Conservation (phyloP, 2,888 invertebrate genomes). For the Pachymerium ferrugineum region DNA sequence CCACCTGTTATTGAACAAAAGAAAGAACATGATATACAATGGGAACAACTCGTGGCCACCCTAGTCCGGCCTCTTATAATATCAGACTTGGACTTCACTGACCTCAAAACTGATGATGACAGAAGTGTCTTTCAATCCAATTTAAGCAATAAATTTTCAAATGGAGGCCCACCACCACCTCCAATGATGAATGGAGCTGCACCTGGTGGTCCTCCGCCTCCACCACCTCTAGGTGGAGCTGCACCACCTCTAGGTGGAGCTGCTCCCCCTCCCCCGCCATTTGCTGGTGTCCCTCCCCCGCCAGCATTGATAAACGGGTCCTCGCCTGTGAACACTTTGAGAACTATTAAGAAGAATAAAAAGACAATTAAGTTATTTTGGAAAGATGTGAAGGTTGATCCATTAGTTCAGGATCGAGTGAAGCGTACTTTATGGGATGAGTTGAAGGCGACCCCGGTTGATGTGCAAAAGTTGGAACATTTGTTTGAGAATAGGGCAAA, state of each 20-base stretch:
- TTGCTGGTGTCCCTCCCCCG: constrained; percentile 48
- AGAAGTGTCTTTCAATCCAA: constrained; percentile 60
- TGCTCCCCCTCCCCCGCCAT: constrained; percentile 38
- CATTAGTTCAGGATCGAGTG: constrained; percentile 40
- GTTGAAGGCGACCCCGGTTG: constrained; percentile 73
- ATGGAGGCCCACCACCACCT: constrained; percentile 49
- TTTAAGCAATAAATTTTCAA: constrained; percentile 56
- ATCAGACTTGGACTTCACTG: constrained; percentile 95
- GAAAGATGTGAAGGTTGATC: constrained; percentile 64
- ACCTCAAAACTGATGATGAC: constrained; percentile 82
- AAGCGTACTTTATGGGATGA: constrained; percentile 76
- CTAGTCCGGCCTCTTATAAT: constrained; percentile 67
- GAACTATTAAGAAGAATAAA: constrained; percentile 58
- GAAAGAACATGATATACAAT: constrained; percentile 91
- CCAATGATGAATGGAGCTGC: constrained; percentile 37
- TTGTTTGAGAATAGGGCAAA: constrained; percentile 94
- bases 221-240: constrained; percentile 29
- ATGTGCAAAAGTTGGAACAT: constrained; percentile 88
- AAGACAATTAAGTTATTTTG: constrained; percentile 97
- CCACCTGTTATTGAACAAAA: constrained; percentile 57
- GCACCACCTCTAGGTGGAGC: constrained; percentile 33
- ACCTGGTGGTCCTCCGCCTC: constrained; percentile 37
- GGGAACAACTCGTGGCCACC: constrained; percentile 82
- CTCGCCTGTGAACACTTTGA: constrained; percentile 42
- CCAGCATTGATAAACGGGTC: constrained; percentile 48